phyloP scores from a whole-genome alignment of 2,888 invertebrate genomes.

The Lymantria dispar region DNA sequence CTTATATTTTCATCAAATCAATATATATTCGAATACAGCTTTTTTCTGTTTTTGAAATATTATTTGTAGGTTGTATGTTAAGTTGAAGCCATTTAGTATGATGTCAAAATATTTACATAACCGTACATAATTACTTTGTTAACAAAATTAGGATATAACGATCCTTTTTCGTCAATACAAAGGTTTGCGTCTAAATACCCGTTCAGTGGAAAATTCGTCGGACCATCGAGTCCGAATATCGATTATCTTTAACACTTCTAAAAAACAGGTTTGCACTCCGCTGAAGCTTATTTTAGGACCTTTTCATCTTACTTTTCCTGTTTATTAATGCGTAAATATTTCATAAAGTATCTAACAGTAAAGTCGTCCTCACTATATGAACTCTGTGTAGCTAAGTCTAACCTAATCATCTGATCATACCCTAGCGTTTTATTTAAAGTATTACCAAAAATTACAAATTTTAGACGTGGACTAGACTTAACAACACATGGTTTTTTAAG shows the following conservation, averaged over 20 bases:
- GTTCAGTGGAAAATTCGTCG: conserved; percentile 80
- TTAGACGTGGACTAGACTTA: too few species aligned
- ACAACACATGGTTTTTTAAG: too few species aligned
- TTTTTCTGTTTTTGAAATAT: too few species aligned
- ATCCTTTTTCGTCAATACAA: conserved; percentile 74
- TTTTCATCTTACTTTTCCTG: conserved; percentile 75
- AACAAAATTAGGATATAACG: conserved; percentile 68
- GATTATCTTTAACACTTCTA: conserved; percentile 78
- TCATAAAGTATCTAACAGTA: conserved; percentile 38
- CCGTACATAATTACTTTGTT: conserved; percentile 56
- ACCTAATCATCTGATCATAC: conserved; percentile 8
- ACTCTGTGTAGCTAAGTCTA: conserved; percentile 22
- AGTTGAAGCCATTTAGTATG: conserved; percentile 19
- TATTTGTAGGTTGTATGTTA: conserved; percentile 16
- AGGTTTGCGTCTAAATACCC: conserved; percentile 71
- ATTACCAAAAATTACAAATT: too few species aligned
- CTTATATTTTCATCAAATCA: too few species aligned
- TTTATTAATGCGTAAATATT: conserved; percentile 64
- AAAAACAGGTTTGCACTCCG: conserved; percentile 76
- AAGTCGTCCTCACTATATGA: conserved; percentile 28
- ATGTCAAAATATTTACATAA: conserved; percentile 47
- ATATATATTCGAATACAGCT: too few species aligned
- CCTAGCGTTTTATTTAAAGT: too few species aligned
- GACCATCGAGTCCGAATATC: conserved; percentile 74
- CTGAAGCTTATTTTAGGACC: conserved; percentile 77